Evolutionary conservation across 2,113 vertebrate genomes (phyloP).

Genomic region (Pandion haliaetus): DNA sequence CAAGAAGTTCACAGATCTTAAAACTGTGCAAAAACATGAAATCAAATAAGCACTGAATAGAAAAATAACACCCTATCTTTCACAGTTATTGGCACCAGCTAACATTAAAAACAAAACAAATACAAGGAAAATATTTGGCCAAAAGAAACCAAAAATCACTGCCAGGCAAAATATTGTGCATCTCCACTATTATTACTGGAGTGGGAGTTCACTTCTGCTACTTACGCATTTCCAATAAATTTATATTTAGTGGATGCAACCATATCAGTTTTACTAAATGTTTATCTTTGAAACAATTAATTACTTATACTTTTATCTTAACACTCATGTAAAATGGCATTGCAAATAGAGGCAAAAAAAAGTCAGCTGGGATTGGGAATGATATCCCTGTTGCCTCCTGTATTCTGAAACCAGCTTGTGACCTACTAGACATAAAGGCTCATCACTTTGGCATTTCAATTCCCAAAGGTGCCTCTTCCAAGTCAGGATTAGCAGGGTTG

Average conservation of each 20-base stretch:
- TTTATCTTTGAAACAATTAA: background rate
- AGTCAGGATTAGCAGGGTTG: background rate
- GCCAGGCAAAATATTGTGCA: background rate
- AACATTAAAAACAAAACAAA: background rate
- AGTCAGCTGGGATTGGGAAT: background rate
- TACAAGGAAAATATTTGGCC: background rate
- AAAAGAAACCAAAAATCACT: background rate
- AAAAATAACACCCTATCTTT: background rate
- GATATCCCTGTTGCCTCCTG: background rate
- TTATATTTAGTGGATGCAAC: background rate
- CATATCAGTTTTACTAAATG: background rate
- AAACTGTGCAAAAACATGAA: background rate
- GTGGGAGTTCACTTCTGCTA: background rate
- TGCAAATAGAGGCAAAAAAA: background rate
- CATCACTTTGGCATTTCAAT: background rate
- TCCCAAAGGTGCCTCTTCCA: background rate
- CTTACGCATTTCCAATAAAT: background rate
- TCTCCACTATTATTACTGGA: background rate
- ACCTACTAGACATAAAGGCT: background rate
- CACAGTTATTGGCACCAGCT: background rate
- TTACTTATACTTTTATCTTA: background rate
- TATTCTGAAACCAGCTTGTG: background rate
- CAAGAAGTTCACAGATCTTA: background rate
- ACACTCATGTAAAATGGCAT: background rate
- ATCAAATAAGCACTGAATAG: background rate